A percentile compares a stretch with the other conserved stretches of the same genome.
phyloP scores from a whole-genome alignment of 2,888 invertebrate species.

The Rhorus exstirpatorius region DNA sequence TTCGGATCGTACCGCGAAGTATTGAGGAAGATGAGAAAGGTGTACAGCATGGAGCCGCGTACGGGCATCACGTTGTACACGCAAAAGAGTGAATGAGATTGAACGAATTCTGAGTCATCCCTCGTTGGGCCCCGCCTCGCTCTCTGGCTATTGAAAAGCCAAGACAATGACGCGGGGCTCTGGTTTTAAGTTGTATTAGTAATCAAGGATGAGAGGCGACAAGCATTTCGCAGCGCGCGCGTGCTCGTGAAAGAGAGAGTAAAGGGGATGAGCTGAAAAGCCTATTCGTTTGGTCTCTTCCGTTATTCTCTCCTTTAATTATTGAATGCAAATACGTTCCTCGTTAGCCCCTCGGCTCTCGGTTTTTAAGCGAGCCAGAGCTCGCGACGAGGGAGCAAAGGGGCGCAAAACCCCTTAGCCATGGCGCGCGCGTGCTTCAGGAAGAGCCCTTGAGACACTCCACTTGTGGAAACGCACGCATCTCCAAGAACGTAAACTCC shows the following conservation, averaged over 20 bases:
- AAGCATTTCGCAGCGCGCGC: conserved; percentile 56
- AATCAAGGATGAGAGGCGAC: conserved; percentile 70
- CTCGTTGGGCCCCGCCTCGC: conserved; percentile 36
- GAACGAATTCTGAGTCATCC: conserved; percentile 67
- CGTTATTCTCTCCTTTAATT: conserved; percentile 73
- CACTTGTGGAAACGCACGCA: conserved; percentile 22
- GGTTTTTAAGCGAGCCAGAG: conserved; percentile 65
- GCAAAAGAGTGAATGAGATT: conserved; percentile 51
- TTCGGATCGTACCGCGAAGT: neutral
- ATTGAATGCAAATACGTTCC: conserved; percentile 81
- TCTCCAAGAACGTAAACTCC: conserved; percentile 55
- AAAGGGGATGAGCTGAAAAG: conserved; percentile 9
- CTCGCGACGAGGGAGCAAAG: conserved; percentile 24
- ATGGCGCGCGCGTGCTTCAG: conserved; percentile 28
- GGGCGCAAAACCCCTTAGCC: conserved; percentile 49
- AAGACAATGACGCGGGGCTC: conserved; percentile 71
- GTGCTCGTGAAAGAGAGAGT: conserved; percentile 9
- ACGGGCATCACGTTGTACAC: neutral
- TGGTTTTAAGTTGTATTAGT: conserved; percentile 78
- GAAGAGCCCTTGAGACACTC: conserved; percentile 49
- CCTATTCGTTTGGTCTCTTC: conserved; percentile 31
- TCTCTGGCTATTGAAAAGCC: conserved; percentile 55
- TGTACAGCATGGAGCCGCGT: neutral
- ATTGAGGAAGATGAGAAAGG: neutral
- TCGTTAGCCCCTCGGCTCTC: conserved; percentile 77